phyloP scores from a whole-genome alignment of 2,797 vertebrate species.

The Danio tinwini region DNA sequence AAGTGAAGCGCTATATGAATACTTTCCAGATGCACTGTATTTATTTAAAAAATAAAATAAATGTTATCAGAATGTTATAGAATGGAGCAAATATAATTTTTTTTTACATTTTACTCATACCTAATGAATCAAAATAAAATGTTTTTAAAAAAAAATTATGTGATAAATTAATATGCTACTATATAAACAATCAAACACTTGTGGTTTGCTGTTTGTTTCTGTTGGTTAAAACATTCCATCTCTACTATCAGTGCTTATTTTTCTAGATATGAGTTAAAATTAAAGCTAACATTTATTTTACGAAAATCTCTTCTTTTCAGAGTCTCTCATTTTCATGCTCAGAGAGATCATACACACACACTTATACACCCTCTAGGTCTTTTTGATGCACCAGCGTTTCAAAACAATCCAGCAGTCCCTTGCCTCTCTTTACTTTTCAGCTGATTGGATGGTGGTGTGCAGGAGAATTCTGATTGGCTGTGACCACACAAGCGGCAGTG shows the following conservation, averaged over 20 bases:
- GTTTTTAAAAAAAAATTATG: too few relatives aligned
- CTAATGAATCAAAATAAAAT: too few relatives aligned
- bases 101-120: too few relatives aligned
- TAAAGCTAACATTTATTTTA: constrained; percentile 27
- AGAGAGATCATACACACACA: constrained; percentile 3
- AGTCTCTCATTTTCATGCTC: constrained; percentile 2
- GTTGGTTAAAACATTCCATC: too few relatives aligned
- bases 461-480: constrained; percentile 63
- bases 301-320: constrained; percentile 4
- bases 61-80: too few relatives aligned
- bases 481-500: constrained; percentile 51
- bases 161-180: background rate
- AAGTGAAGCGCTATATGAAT: too few relatives aligned
- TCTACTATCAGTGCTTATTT: background rate
- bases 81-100: too few relatives aligned
- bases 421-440: constrained; percentile 45
- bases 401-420: constrained; percentile 58
- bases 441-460: constrained; percentile 60
- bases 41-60: too few relatives aligned
- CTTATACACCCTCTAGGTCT: constrained; percentile 10
- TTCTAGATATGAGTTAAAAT: background rate
- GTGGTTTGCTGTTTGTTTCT: background rate
- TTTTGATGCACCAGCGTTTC: constrained; percentile 55
- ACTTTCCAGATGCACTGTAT: too few relatives aligned
- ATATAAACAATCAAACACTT: background rate